Evolutionary conservation across 1,140 invertebrate genomes (phyloP).

Genomic region (Pseudachorutes palmiensis): DNA sequence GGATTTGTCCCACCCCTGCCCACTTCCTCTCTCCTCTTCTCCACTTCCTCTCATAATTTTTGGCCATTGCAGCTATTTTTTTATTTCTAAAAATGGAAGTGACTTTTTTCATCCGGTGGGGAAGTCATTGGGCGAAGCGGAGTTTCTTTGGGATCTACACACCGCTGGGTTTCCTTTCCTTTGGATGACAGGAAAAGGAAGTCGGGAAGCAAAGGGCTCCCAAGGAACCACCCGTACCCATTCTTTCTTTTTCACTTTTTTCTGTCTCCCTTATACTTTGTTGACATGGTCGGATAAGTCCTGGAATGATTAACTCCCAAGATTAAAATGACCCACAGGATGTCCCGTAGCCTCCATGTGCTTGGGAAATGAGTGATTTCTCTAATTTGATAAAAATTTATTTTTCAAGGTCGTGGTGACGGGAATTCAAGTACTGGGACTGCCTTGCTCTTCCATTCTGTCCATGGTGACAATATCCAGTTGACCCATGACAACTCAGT

Average conservation of each 20-base stretch:
- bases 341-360: no score
- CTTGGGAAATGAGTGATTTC: not conserved
- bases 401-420: no score
- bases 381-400: no score
- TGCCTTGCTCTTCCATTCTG: conserved; percentile 11
- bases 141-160: not conserved
- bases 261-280: not conserved
- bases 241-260: not conserved
- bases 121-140: not conserved
- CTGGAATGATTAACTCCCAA: no score
- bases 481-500: not conserved
- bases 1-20: not conserved
- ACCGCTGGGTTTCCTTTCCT: not conserved
- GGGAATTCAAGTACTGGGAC: not conserved
- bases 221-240: not conserved
- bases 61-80: not conserved
- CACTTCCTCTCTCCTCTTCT: not conserved
- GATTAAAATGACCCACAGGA: no score
- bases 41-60: not conserved
- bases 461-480: conserved; percentile 15
- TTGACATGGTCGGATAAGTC: no score
- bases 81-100: not conserved
- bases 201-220: not conserved
- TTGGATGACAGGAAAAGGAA: not conserved
- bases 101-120: not conserved